Conservation (phyloP, 2,888 invertebrate genomes). For the Drosophila limbata region DNA sequence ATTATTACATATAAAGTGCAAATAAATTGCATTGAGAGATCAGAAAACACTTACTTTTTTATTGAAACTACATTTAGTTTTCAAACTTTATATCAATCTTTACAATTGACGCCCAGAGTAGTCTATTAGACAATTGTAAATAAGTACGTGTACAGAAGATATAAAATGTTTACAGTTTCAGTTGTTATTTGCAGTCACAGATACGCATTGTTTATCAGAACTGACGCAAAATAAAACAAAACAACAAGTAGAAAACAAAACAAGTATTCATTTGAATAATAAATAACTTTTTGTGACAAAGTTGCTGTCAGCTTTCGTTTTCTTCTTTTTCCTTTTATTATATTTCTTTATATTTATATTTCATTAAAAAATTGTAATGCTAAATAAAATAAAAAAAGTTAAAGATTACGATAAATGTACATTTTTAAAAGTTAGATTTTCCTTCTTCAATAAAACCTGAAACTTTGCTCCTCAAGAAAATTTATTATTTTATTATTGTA, state of each 20-base stretch:
- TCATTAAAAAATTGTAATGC: too few relatives aligned
- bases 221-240: slow-evolving; percentile 36
- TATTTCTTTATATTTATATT: too few relatives aligned
- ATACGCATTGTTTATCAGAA: slow-evolving; percentile 54
- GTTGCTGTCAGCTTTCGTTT: not conserved
- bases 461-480: not conserved
- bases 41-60: not conserved
- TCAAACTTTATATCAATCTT: not conserved
- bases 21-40: not conserved
- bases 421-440: too few relatives aligned
- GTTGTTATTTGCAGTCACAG: slow-evolving; percentile 26
- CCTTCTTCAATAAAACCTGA: too few relatives aligned
- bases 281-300: slow-evolving; percentile 33
- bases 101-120: not conserved
- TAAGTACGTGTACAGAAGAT: not conserved
- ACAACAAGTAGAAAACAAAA: slow-evolving; percentile 11
- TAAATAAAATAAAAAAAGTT: too few relatives aligned
- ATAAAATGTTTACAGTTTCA: slow-evolving; percentile 2
- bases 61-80: not conserved
- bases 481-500: too few relatives aligned
- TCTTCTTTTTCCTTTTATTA: not conserved
- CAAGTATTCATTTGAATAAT: slow-evolving; percentile 55
- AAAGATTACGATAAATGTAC: too few relatives aligned
- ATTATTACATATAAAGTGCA: slow-evolving; percentile 7
- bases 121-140: not conserved